phyloP scores from a whole-genome alignment of 1,140 invertebrate species.

The Atta cephalotes region DNA sequence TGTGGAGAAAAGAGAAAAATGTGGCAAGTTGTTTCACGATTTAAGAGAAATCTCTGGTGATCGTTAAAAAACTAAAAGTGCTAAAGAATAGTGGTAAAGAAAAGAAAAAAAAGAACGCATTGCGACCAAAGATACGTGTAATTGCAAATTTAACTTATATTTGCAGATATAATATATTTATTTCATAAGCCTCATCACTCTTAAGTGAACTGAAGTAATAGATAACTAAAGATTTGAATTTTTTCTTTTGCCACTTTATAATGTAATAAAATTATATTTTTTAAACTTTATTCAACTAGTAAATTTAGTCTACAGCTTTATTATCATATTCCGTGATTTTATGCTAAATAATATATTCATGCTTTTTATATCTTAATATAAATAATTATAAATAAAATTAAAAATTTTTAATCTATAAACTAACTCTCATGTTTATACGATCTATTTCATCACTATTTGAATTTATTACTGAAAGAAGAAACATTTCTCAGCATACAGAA shows the following conservation, averaged over 20 bases:
- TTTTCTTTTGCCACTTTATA: neutral
- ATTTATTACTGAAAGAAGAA: neutral
- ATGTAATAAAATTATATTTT: neutral
- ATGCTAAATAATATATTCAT: neutral
- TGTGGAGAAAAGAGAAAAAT: constrained; percentile 18
- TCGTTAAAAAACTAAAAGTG: constrained; percentile 48
- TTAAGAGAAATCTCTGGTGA: constrained; percentile 43
- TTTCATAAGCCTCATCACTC: neutral
- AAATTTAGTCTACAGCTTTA: neutral
- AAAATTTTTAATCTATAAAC: neutral
- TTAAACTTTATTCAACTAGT: neutral
- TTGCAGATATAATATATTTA: neutral
- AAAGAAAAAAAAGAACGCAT: neutral
- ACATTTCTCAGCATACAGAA: neutral
- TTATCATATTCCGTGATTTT: neutral
- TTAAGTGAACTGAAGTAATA: neutral
- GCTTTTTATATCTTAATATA: neutral
- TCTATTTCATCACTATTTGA: neutral
- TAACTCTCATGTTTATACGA: neutral
- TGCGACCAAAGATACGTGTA: neutral
- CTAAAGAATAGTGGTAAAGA: neutral
- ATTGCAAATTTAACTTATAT: neutral
- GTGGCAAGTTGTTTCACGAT: constrained; percentile 34
- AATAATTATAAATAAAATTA: neutral
- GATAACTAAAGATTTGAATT: neutral